Conservation (phyloP, 2,888 invertebrate species). For the Acanthosoma haemorrhoidale region DNA sequence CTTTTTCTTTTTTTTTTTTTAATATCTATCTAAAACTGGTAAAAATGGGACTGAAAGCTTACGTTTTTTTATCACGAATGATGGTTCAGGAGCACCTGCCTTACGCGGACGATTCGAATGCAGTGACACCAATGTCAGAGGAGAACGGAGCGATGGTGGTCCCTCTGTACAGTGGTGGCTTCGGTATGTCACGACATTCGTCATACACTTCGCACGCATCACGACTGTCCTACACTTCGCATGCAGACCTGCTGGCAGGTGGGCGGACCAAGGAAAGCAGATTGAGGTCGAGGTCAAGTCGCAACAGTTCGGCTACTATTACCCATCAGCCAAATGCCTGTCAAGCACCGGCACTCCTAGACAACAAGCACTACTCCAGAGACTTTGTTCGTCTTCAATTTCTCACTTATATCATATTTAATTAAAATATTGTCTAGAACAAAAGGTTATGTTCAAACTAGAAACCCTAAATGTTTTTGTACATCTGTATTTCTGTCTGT, state of each 20-base stretch:
- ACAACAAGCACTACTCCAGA: slow-evolving; percentile 62
- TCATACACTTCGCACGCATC: slow-evolving; percentile 95
- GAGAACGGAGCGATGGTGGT: slow-evolving; percentile 94
- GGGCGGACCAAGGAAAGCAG: slow-evolving; percentile 77
- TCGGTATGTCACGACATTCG: slow-evolving; percentile 72
- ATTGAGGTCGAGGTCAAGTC: slow-evolving; percentile 67
- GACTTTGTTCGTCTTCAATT: slow-evolving; percentile 58
- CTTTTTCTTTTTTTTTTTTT: no score
- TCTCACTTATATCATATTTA: background rate
- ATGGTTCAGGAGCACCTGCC: slow-evolving; percentile 72
- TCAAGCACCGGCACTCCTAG: slow-evolving; percentile 35
- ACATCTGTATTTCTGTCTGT: no score
- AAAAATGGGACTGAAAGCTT: slow-evolving; percentile 10
- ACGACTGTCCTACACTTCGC: slow-evolving; percentile 87
- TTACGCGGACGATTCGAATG: slow-evolving; percentile 95
- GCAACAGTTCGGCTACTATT: slow-evolving; percentile 56
- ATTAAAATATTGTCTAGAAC: background rate
- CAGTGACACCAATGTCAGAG: slow-evolving; percentile 96
- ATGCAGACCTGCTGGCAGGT: slow-evolving; percentile 71
- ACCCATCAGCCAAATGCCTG: slow-evolving; percentile 47
- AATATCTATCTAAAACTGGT: background rate
- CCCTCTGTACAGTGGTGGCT: slow-evolving; percentile 83
- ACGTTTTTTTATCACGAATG: slow-evolving; percentile 1
- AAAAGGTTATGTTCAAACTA: background rate
- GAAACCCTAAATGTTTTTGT: no score